phyloP scores from a whole-genome alignment of 2,113 vertebrate genomes.

The Pterocles gutturalis region DNA sequence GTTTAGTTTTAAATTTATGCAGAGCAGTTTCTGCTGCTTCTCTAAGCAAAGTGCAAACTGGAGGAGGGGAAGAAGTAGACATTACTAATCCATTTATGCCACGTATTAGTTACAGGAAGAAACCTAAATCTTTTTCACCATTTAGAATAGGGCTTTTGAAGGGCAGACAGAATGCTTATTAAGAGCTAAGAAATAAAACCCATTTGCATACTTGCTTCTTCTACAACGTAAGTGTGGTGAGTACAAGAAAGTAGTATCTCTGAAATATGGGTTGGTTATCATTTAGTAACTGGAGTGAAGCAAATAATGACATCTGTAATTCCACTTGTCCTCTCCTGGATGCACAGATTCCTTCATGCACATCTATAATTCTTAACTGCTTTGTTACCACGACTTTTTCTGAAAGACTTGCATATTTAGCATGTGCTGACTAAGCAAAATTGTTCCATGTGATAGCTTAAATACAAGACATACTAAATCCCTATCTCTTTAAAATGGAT shows the following conservation, averaged over 20 bases:
- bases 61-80: neutral
- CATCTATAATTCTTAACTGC: neutral
- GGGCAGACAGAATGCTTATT: neutral
- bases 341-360: neutral
- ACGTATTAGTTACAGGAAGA: neutral
- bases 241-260: neutral
- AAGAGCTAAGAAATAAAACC: neutral
- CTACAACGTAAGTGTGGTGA: neutral
- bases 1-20: neutral
- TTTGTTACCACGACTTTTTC: neutral
- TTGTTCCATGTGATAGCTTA: neutral
- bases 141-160: neutral
- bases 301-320: neutral
- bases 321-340: neutral
- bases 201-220: neutral
- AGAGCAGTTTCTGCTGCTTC: neutral
- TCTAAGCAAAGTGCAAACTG: neutral
- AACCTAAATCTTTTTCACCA: neutral
- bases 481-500: neutral
- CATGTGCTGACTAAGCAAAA: neutral
- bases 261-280: neutral
- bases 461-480: neutral
- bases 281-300: neutral
- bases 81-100: neutral
- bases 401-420: neutral